phyloP scores from a whole-genome alignment of 2,797 vertebrate genomes.

The Paramormyrops hopkinsi region DNA sequence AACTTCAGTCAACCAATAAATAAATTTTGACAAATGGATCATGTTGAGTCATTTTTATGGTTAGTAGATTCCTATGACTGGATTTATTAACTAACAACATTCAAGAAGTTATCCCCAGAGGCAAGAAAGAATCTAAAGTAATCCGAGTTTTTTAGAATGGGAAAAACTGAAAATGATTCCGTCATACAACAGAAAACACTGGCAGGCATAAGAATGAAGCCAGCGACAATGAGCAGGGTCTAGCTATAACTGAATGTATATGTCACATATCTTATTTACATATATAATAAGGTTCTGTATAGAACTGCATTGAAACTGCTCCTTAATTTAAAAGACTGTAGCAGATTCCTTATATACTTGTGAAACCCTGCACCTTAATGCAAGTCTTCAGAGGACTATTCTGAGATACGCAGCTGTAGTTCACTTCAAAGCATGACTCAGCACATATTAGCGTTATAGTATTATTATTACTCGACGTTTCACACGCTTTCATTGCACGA shows the following conservation, averaged over 20 bases:
- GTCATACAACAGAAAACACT: neutral
- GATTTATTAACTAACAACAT: neutral
- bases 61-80: neutral
- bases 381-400: neutral
- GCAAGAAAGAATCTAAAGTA: neutral
- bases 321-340: neutral
- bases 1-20: neutral
- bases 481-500: neutral
- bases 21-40: neutral
- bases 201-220: neutral
- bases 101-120: neutral
- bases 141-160: neutral
- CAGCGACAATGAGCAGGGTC: neutral
- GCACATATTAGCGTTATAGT: neutral
- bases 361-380: neutral
- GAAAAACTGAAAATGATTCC: neutral
- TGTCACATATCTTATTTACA: neutral
- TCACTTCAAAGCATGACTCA: neutral
- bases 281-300: neutral
- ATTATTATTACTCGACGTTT: neutral
- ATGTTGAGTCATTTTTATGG: neutral
- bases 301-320: neutral
- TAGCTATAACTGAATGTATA: neutral
- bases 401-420: neutral
- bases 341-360: neutral